These are phyloP conservation scores for Lutraria lutraria DNA, from an alignment of 2,888 invertebrate species.

Conservation along the genomic window DNA sequence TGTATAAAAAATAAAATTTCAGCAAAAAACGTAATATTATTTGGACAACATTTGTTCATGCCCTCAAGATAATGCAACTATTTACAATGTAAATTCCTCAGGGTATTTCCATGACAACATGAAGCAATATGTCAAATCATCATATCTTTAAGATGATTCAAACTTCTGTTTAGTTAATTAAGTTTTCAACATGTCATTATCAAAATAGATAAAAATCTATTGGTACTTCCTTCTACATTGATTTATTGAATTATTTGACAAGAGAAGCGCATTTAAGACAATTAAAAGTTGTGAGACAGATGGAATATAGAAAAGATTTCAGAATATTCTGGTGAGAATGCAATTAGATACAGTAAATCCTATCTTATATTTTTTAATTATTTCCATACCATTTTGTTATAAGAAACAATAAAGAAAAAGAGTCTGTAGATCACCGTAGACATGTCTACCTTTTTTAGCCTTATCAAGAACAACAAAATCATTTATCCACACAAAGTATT, in stretches of 20 bases:
- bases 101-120: background rate
- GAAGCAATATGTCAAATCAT: background rate
- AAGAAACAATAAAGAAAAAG: too few species aligned
- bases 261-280: too few species aligned
- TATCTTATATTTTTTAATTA: too few species aligned
- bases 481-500: too few species aligned
- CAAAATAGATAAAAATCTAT: background rate
- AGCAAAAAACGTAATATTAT: background rate
- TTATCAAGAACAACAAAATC: too few species aligned
- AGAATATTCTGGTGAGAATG: too few species aligned
- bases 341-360: too few species aligned
- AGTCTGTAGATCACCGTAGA: too few species aligned
- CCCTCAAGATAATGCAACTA: background rate
- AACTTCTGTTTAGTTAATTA: slow-evolving; percentile 19
- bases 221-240: background rate
- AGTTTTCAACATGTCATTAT: slow-evolving; percentile 19
- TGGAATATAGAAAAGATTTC: too few species aligned
- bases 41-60: background rate
- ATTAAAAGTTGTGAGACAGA: too few species aligned
- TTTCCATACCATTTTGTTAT: too few species aligned
- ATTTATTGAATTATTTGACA: background rate
- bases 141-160: background rate
- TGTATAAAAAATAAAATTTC: background rate
- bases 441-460: too few species aligned
- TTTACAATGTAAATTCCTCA: background rate